Base-by-base conservation (phyloP, 2,888 invertebrate species). In the Trachelus stipa region DNA sequence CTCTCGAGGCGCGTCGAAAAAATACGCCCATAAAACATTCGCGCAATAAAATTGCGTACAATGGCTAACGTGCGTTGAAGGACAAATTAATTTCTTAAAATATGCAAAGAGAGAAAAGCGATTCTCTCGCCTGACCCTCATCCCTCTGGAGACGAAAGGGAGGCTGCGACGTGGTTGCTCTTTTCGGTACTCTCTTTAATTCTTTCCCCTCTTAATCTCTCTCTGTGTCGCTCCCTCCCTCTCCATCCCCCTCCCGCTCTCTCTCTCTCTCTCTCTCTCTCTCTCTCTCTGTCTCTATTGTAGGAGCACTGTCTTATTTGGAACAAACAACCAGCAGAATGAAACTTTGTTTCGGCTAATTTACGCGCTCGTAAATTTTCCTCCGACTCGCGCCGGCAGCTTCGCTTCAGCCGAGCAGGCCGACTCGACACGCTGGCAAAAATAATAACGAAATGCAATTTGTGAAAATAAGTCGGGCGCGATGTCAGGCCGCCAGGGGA, bases 341-440 rank as follows among this genome's bases (percentile, higher is more conserved):
- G 81, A 84, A 85, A 85, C 84, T 85, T 82, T 80, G 84, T 84
- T 84, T 85, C 80, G 84, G 82, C 85, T 86, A 88, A 88, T 88
- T 88, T 88, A 86, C 87, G 83, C 85, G 81, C 78, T 82, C 87
- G 80, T 88, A 88, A 88, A 88, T 88, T 85, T 87, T 81, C 69
- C 75, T 77, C 73, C 73, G 77, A 69, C 79, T 40, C 69, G 73
- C 68, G 69, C 34, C 75, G 56, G 75, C 68, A 31, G 69, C 37
- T 79, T 69, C n/a, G 78, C 69, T n/a, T 76, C 76, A 74, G 75
- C 56, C 68, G 68, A 30, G 9, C 30, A 73, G 15, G 40, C 15
- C 34, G 56, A 73, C 79, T 79, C 3, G 73, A 69, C 76, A 68
- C 76, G 30, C 31, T 35, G 75, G 77, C 40, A 71, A 79, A 81